Evolutionary conservation across 2,888 invertebrate species (phyloP).

Genomic region (Catocala sponsa): DNA sequence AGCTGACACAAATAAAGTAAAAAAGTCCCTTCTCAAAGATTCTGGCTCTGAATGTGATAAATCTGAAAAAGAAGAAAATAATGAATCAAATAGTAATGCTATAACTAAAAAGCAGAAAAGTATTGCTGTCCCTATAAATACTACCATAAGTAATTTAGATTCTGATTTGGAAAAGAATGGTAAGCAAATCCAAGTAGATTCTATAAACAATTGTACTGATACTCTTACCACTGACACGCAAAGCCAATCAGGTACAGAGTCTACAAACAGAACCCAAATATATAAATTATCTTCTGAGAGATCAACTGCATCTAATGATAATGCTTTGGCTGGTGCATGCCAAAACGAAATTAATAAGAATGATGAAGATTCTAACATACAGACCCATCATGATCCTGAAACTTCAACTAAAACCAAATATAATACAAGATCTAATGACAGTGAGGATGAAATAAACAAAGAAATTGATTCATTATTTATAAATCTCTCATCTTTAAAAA

Average conservation of each 20-base stretch:
- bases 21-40: conserved; percentile 46
- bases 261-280: not conserved
- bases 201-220: not conserved
- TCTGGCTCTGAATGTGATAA: conserved; percentile 34
- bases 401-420: too few species aligned
- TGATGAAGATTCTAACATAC: not conserved
- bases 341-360: not conserved
- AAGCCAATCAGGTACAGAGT: not conserved
- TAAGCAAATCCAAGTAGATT: not conserved
- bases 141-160: conserved; percentile 29
- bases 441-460: too few species aligned
- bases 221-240: not conserved
- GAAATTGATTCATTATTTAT: too few species aligned
- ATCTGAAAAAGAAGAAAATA: conserved; percentile 8
- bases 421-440: too few species aligned
- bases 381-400: not conserved
- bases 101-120: conserved; percentile 6
- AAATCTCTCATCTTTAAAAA: too few species aligned
- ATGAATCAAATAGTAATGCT: conserved; percentile 5
- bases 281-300: too few species aligned
- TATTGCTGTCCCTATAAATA: conserved; percentile 26
- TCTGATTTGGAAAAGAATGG: conserved; percentile 33
- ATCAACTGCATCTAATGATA: too few species aligned
- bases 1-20: conserved; percentile 28
- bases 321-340: too few species aligned